Evolutionary conservation across 2,797 vertebrate genomes (phyloP), one percentile per base, ranked within the genome.

Genomic region (Odontamblyopus lacepedii): DNA sequence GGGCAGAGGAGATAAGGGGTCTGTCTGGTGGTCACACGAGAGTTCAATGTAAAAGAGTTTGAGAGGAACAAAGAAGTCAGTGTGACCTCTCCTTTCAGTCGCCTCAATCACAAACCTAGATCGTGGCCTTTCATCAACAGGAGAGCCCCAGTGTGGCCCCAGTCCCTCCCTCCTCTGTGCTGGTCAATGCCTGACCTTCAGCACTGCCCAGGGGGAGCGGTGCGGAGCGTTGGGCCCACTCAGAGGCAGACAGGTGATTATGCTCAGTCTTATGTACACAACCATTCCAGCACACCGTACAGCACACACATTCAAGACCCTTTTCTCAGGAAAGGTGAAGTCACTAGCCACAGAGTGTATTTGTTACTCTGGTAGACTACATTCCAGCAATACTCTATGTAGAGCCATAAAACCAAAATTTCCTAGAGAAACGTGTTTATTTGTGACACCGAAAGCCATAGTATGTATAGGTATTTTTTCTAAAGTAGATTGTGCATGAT

Each of bases 161-260:
- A 3, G 67, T 53, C 79, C 71, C 69, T 72, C 81, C 69, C 85
- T 89, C 77, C 84, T 72, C 83, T 81, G 78, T 53, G 80, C 79
- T 84, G 83, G 81, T 82, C 70, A 75, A 83, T 35, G 64, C 78
- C 88, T 84, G 85, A 90, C 91, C 89, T 91, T 89, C 83, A 77
- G 85, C 2, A 85, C 89, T 90, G 90, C 89, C 90, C 51, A 89
- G 93, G 94, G 92, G 93, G 93, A 92, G 91, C 89, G 76, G 89
- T 85, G 74, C 78, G 88, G 87, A 76, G 82, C 50, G 90, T 89
- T 71, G 68, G 87, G 80, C 81, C 73, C 30, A 68, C 82, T 89
- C 85, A 82, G 91, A 90, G 89, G 80, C 80, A 91, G 77, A 88
- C 59, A 87, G 83, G 83, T 82, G 73, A 81, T 79, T 60, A 30